Conservation (phyloP, 2,797 vertebrate genomes). For the Furcifer pardalis region DNA sequence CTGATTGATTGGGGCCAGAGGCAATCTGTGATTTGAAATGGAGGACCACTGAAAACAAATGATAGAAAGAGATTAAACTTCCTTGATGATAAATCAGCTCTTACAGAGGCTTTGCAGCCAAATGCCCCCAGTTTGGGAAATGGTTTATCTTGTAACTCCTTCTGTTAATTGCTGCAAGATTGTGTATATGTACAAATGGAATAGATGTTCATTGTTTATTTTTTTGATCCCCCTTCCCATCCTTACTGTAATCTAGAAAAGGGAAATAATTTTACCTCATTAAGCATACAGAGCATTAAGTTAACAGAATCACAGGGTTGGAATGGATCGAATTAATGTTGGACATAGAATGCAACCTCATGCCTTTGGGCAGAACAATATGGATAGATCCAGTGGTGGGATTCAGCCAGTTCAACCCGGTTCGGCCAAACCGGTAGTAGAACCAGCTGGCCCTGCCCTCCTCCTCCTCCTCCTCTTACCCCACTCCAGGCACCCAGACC, state of each 20-base stretch:
- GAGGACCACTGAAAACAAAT: constrained; percentile 4
- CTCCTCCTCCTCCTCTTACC: no score
- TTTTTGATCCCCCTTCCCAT: background rate
- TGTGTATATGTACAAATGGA: background rate
- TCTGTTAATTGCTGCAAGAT: background rate
- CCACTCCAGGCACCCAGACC: no score
- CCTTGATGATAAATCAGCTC: accelerated
- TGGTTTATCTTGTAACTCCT: background rate
- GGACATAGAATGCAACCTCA: no score
- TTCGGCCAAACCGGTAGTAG: no score
- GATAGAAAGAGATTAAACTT: constrained; percentile 15
- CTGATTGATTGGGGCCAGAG: background rate
- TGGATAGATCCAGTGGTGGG: no score
- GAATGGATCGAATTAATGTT: background rate
- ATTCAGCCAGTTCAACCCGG: no score
- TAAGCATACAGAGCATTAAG: no score
- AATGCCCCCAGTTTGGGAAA: background rate
- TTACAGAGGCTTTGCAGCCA: background rate
- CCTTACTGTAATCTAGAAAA: background rate
- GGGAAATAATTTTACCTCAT: background rate
- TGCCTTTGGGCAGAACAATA: no score
- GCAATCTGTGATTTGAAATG: constrained; percentile 17
- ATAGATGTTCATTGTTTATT: background rate
- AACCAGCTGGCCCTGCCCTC: no score
- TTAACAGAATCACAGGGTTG: background rate